Conservation (phyloP, 2,888 invertebrate genomes). For the Callosobruchus maculatus region DNA sequence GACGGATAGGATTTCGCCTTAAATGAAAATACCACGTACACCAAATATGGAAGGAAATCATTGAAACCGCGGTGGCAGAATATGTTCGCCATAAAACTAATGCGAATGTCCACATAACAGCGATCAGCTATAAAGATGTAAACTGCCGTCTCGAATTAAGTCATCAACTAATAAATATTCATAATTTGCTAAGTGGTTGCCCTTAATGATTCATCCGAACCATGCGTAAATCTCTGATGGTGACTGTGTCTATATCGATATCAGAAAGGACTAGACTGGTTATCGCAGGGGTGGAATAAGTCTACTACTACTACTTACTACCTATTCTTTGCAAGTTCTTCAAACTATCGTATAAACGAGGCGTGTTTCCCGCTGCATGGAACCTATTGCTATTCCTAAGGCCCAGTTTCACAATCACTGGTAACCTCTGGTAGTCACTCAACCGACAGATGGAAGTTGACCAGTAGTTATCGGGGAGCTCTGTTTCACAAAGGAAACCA, state of each 20-base stretch:
- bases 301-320: too few species aligned
- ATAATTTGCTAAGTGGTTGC: conserved; percentile 11
- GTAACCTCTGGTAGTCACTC: too few species aligned
- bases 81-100: not conserved
- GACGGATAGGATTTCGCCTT: not conserved
- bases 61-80: not conserved
- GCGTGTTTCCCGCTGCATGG: too few species aligned
- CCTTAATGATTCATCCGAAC: conserved; percentile 9
- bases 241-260: conserved; percentile 26
- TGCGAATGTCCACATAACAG: not conserved
- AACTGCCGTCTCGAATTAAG: not conserved
- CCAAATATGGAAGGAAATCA: not conserved
- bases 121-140: not conserved
- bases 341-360: too few species aligned
- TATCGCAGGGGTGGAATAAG: not conserved
- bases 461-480: too few species aligned
- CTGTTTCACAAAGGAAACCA: too few species aligned
- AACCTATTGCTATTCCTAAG: too few species aligned
- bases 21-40: not conserved
- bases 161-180: conserved; percentile 6
- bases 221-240: conserved; percentile 11
- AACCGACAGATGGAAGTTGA: too few species aligned
- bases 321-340: too few species aligned
- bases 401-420: too few species aligned
- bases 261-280: conserved; percentile 21